Base-by-base conservation (phyloP, 2,888 invertebrate genomes). In the Ligdia adustata region DNA sequence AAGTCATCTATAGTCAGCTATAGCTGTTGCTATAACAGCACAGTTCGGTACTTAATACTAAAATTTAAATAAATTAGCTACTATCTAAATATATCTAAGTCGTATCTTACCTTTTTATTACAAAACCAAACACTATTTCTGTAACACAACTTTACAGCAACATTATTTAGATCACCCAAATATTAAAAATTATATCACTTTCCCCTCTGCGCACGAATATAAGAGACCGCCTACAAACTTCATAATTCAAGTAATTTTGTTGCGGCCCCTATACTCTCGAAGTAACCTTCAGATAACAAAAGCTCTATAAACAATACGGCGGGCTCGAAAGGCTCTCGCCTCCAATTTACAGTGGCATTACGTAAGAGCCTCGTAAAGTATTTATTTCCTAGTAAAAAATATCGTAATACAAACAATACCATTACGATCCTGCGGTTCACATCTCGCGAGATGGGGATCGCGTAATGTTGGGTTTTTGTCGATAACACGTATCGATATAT, bases 301-400 rank as follows among this genome's bases (percentile, higher is more conserved):
- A 15, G 28, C 40, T 40, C 38, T 41, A 37, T 48, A 43, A 51
- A 52, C 50, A 52, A 57, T 52, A 47, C 48, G 35, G 43, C 37
- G 26, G 26, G 32, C n/a, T n/a, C n/a, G 18, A 41, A 57, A 49
- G 56, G 51, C 45, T 55, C 50, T 40, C 33, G 39, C 37, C 47
- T 49, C 27, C 52, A 54, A 52, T 60, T 60, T 52, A 52, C 55
- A 50, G 45, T 46, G 13, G 53, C 48, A 60, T 62, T 58, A 62
- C 46, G 52, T 55, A 60, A 57, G 60, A 48, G 37, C 61, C 46
- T 71, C 74, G 69, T 76, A 75, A 76, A 76, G 64, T 70, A 75
- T 76, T 75, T 72, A 76, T 74, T 72, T 66, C 62, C 60, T 55
- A 64, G 61, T 74, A 75, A 74, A 74, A 74, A 62, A 69, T 69